Percentiles rank a stretch among this genome's conserved stretches.
phyloP scores from a whole-genome alignment of 2,113 vertebrate species.

The Atractosteus spatula region DNA sequence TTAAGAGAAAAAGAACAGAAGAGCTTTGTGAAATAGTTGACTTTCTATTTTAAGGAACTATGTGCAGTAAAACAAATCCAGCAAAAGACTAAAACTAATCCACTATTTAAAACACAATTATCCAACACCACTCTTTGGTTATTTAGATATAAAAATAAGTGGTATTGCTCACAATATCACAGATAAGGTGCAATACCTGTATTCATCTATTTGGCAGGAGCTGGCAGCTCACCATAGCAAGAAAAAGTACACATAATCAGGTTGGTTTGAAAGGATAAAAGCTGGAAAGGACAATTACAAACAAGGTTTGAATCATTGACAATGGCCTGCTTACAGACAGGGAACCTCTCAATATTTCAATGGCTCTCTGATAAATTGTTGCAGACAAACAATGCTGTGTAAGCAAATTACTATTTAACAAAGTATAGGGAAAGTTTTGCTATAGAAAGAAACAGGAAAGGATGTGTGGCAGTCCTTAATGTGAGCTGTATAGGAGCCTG shows the following conservation, averaged over 20 bases:
- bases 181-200: not conserved
- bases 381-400: constrained; percentile 30
- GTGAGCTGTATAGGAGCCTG: not conserved
- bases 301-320: constrained; percentile 43
- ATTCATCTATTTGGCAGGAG: not conserved
- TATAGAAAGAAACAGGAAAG: not conserved
- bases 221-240: not conserved
- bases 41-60: no score
- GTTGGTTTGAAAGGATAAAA: constrained; percentile 28
- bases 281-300: constrained; percentile 37
- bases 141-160: not conserved
- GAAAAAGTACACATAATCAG: constrained; percentile 7
- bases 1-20: not conserved
- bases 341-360: constrained; percentile 43
- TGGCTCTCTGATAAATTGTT: constrained; percentile 32
- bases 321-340: constrained; percentile 26
- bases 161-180: not conserved
- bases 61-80: no score
- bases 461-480: not conserved
- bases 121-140: no score
- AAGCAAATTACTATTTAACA: constrained; percentile 23
- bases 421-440: not conserved
- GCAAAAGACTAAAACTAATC: no score
- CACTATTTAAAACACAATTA: no score
- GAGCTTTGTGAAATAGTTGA: no score